Base-by-base conservation (phyloP, 1,140 invertebrate species). In the Acromyrmex echinatior region DNA sequence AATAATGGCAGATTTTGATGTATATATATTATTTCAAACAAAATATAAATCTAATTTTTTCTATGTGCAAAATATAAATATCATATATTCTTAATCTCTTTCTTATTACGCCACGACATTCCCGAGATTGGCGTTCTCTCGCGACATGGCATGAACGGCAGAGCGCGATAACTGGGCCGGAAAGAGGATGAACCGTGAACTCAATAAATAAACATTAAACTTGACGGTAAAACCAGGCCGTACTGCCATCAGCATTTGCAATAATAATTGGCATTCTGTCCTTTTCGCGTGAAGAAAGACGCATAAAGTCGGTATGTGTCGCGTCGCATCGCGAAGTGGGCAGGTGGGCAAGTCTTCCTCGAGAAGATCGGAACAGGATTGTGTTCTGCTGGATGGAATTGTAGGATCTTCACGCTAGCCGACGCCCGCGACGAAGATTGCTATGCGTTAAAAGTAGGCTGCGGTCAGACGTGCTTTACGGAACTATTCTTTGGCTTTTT, bases 181-280 rank as follows among this genome's bases (percentile, higher is more conserved):
- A 92, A 92, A 92, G 89, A 92, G 92, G 90, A 92, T 92, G 88
- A 92, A 92, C 92, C 87, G 90, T 92, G 92, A 92, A 93, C 91
- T 92, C 88, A 90, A 93, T 92, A 92, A 92, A 93, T 92, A 92
- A 93, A 93, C 91, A 92, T 93, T 93, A 92, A 86, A 92, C 62
- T 85, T 49, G 77, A 73, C 73, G 84, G 21, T 81, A 87, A 86
- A 91, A 91, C 51, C 77, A 87, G 90, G 90, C 66, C 90, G 87
- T 66, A 56, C 63, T 28, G 77, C 58, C 78, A 68, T 35, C 60
- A 68, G 39, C 78, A 91, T 90, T 90, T 65, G 66, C 80, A 91
- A 88, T 88, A 91, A 90, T 73, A 73, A 66, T 68, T 56, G 73
- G n/a, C 49, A 39, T 39, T 81, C 62, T 53, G 7, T 58, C 56